Evolutionary conservation across 2,888 invertebrate species (phyloP).

Genomic region (Kuschelorhynchus macadamiae): DNA sequence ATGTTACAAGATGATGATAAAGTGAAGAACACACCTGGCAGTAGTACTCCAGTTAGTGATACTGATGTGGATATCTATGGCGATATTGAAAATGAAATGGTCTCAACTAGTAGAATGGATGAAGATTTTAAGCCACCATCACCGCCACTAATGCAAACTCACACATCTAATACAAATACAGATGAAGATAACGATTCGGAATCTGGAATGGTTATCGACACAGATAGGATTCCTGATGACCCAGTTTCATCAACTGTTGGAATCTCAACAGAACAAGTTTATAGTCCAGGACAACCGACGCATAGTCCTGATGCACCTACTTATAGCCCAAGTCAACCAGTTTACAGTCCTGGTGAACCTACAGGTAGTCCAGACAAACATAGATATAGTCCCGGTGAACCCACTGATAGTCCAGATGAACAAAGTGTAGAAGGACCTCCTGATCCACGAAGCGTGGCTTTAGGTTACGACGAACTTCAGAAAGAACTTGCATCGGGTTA

Average conservation of each 20-base stretch:
- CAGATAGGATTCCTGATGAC: constrained; percentile 63
- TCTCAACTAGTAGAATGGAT: constrained; percentile 44
- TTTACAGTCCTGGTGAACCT: constrained; percentile 26
- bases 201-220: constrained; percentile 73
- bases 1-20: constrained; percentile 50
- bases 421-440: neutral
- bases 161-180: constrained; percentile 62
- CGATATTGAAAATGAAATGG: constrained; percentile 71
- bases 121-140: constrained; percentile 29
- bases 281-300: constrained; percentile 28
- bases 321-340: constrained; percentile 8
- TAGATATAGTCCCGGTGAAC: constrained; percentile 36
- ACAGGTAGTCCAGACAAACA: constrained; percentile 30
- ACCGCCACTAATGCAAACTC: constrained; percentile 20
- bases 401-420: constrained; percentile 25
- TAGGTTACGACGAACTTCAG: constrained; percentile 6
- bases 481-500: constrained; percentile 33
- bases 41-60: constrained; percentile 61
- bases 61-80: constrained; percentile 76
- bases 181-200: constrained; percentile 72
- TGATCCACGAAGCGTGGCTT: neutral
- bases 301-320: constrained; percentile 26
- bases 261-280: constrained; percentile 11
- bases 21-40: constrained; percentile 52
- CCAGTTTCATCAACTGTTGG: constrained; percentile 37